Conservation (phyloP, 2,113 vertebrate species). For the Spermophilus dauricus region DNA sequence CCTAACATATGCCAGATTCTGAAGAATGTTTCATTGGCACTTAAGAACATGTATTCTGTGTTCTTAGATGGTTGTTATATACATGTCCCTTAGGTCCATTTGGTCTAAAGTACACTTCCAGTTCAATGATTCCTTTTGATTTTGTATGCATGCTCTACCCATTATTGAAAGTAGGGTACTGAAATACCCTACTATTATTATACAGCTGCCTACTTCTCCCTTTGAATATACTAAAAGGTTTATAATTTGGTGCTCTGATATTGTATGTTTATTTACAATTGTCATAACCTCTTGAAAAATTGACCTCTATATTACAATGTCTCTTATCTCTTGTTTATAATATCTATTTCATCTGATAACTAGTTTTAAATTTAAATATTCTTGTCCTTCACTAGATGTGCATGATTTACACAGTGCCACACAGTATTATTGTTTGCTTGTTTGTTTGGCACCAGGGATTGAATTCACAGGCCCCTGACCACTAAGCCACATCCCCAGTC, state of each 20-base stretch:
- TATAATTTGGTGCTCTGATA: neutral
- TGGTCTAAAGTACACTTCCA: neutral
- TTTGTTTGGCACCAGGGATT: too few relatives aligned
- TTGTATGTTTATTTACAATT: neutral
- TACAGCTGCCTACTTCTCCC: neutral
- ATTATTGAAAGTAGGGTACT: neutral
- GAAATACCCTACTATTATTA: neutral
- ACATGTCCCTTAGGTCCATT: neutral
- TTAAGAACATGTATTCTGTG: neutral
- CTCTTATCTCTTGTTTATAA: neutral
- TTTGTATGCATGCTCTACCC: neutral
- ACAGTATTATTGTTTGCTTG: neutral
- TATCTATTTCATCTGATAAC: neutral
- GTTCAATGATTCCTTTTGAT: neutral
- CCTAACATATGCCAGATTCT: neutral
- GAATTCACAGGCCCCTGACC: too few relatives aligned
- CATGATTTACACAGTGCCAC: neutral
- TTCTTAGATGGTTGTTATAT: neutral
- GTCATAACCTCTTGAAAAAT: neutral
- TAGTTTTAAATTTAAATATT: neutral
- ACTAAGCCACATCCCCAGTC: too few relatives aligned
- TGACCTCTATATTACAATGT: neutral
- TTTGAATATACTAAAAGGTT: neutral
- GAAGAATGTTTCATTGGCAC: neutral
- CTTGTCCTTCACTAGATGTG: neutral